phyloP scores from a whole-genome alignment of 2,888 invertebrate species.

The Branchipolynoe longqiensis region DNA sequence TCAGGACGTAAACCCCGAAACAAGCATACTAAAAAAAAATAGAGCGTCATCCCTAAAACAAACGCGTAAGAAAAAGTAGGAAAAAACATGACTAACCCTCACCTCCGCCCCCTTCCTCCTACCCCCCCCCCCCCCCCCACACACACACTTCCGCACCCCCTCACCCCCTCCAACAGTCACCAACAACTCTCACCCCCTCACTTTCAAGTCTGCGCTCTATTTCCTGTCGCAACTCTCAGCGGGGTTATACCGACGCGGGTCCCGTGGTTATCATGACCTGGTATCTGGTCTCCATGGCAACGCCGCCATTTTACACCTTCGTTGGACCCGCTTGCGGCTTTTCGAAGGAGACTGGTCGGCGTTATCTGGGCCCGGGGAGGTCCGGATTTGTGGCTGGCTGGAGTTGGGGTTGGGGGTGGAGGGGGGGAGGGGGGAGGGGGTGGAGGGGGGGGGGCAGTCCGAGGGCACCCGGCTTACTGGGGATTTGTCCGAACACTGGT shows the following conservation, averaged over 20 bases:
- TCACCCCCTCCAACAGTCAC: too few species aligned
- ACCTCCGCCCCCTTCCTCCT: neutral
- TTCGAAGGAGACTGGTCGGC: neutral
- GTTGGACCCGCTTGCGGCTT: neutral
- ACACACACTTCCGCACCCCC: neutral
- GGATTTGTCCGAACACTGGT: too few species aligned
- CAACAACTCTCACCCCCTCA: neutral
- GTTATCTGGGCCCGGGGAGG: neutral
- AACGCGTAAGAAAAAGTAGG: too few species aligned
- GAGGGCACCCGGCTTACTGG: neutral
- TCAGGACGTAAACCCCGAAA: too few species aligned
- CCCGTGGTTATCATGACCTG: neutral
- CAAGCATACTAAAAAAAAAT: too few species aligned
- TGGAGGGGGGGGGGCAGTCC: neutral
- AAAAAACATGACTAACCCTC: neutral
- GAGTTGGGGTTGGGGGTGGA: neutral
- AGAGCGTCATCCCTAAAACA: too few species aligned
- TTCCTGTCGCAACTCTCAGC: neutral
- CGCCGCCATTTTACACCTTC: conserved; percentile 31
- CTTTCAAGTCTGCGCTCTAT: neutral
- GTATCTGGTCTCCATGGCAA: conserved; percentile 41
- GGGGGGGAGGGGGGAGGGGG: neutral
- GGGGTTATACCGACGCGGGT: conserved; percentile 11
- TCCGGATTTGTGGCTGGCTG: conserved; percentile 22
- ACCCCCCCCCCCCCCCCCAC: neutral